Evolutionary conservation across 2,888 invertebrate genomes (phyloP), one percentile per base, ranked within the genome.

Genomic region (Drosophila kuntzei): DNA sequence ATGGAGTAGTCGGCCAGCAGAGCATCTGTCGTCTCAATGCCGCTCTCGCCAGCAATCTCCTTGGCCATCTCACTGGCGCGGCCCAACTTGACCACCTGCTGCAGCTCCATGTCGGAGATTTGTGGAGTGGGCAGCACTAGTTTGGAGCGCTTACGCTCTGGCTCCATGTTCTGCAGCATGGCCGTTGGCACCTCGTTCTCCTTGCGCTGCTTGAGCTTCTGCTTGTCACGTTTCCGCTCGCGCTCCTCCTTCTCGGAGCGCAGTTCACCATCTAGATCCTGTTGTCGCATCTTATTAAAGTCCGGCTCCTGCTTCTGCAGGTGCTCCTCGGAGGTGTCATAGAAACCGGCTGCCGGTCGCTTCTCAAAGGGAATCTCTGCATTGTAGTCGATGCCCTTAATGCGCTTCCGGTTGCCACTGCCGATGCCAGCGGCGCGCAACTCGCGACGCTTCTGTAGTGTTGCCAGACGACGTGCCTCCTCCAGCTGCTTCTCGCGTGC

Each of bases 401-500:
- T 95, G 29, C 92, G 90, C 44, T 91, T 91, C 0, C 92, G 88
- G 58, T 91, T 91, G 0, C 92, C 92, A 46, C 92, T 91, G 11
- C 92, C 95, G 71, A 99, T 99, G 5, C 99, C 99, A 18, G 99
- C 99, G 70, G 99, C 99, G 79, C 98, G 95, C 43, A 99, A 93
- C 92, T 99, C 99, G 39, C 99, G 94, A n/a, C 99, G 94, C 92
- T 99, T 99, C 92, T 99, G 99, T 57, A 99, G 92, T 0, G 99
- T 98, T 0, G 99, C 99, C 44, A 99, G 94, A 16, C 99, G 94
- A 25, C 99, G 94, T 0, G 99, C 99, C 92, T 99, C 99, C 91
- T 99, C 99, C 76, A 99, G 93, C 92, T 99, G 99, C 92, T 99
- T 99, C 91, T 99, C 99, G 41, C 99, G 94, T 0, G 99, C 99